A percentile compares a stretch with the other conserved stretches of the same genome.
These are phyloP conservation scores for Sylvia atricapilla DNA, from an alignment of 2,113 vertebrate species.

Conservation along the genomic window DNA sequence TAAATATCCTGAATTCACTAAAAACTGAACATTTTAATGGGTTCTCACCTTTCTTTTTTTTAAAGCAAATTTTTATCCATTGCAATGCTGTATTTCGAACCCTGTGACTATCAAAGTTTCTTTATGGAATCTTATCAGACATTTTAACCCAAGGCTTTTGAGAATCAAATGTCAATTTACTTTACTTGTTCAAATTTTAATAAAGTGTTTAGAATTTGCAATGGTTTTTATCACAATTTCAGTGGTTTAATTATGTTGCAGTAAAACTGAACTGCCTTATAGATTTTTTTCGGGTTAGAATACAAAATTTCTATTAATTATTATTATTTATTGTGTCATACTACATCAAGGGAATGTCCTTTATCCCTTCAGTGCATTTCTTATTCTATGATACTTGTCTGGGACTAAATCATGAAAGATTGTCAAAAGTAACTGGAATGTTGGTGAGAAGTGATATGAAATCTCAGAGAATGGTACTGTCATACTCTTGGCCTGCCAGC, in stretches of 20 bases:
- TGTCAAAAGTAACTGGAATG: not conserved
- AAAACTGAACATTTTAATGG: not conserved
- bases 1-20: not conserved
- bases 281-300: not conserved
- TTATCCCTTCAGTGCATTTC: not conserved
- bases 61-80: not conserved
- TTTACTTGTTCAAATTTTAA: constrained; percentile 20
- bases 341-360: not conserved
- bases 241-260: not conserved
- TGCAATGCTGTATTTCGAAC: not conserved
- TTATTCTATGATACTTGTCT: not conserved
- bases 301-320: not conserved
- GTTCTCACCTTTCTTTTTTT: not conserved
- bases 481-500: not conserved
- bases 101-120: not conserved
- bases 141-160: not conserved
- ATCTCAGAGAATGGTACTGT: not conserved
- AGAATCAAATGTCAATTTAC: constrained; percentile 25
- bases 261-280: not conserved
- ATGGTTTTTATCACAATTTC: not conserved
- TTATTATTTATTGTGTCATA: not conserved
- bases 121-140: not conserved
- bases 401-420: not conserved
- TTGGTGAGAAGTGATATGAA: not conserved
- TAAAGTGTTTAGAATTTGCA: not conserved